phyloP scores from a whole-genome alignment of 2,888 invertebrate species.

The Napeogenes sylphis region DNA sequence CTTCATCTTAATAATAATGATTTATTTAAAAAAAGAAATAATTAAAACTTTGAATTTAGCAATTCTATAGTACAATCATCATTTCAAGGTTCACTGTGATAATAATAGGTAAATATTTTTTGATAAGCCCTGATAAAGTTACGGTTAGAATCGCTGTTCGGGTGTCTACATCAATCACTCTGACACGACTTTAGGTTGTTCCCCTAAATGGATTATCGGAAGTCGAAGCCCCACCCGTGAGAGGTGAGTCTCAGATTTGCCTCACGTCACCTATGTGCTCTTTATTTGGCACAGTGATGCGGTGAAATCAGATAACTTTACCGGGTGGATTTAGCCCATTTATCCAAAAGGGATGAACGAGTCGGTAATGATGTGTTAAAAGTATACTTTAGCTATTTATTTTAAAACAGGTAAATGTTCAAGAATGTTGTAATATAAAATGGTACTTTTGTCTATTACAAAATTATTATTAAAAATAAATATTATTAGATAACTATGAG shows the following conservation, averaged over 20 bases:
- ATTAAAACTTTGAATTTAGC: no score
- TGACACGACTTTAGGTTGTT: constrained; percentile 74
- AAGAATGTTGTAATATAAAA: no score
- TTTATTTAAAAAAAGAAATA: neutral
- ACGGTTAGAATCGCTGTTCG: constrained; percentile 55
- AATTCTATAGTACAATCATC: constrained; percentile 3
- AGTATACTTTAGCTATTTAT: no score
- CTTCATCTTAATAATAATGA: neutral
- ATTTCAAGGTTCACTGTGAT: constrained; percentile 34
- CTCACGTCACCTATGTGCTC: constrained; percentile 62
- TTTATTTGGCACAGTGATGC: constrained; percentile 68
- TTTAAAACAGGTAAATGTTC: no score
- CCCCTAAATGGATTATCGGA: constrained; percentile 75
- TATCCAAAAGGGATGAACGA: constrained; percentile 11
- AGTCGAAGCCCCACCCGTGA: constrained; percentile 56
- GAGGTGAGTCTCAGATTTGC: constrained; percentile 67
- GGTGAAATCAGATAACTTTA: constrained; percentile 44
- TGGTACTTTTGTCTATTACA: no score
- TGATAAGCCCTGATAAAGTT: constrained; percentile 64
- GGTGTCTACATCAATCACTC: constrained; percentile 67
- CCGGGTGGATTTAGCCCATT: constrained; percentile 9
- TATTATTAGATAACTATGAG: no score
- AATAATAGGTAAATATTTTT: constrained; percentile 51
- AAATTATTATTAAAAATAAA: no score
- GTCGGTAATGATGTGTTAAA: constrained; percentile 11